Base-by-base conservation (phyloP, 1,140 invertebrate species). In the Thaumetopoea pityocampa region DNA sequence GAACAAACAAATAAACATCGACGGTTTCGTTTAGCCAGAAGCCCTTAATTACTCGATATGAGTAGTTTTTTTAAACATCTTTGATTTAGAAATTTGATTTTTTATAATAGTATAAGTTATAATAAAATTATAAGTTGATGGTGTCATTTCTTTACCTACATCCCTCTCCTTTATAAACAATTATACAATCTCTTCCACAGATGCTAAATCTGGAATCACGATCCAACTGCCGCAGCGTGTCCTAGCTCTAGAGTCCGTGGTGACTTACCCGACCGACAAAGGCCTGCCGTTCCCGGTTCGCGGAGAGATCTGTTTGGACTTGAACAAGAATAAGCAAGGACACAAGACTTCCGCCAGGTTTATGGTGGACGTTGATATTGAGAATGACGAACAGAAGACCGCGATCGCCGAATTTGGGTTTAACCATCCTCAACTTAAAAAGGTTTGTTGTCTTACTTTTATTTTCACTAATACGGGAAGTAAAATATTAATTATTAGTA, bases 261-360 rank as follows among this genome's bases (percentile, higher is more conserved):
- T 86, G 2, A 63, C 74, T 22, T 72, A 78, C 43, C 80, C 87
- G 0, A 67, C 67, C 0, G 49, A 67, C 34, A 77, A 79, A 5
- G 44, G 35, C 1, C 29, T 70, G 10, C 67, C 67, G 0, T 76
- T 85, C 67, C 76, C 80, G 3, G 41, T 85, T 30, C 51, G 56
- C 1, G 81, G 67, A 1, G 84, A 86, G 44, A 79, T 89, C 2
- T 74, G 80, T 7, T 76, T 93, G 24, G 92, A 90, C 68, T 67
- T 92, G 6, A 90, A 94, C 71, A 92, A 93, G 57, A 88, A 89
- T 41, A 87, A 90, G 23, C 91, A 92, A 0, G 85, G 89, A 12
- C 87, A 91, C 6, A 92, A 90, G 61, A 88, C 89, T 1, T 79
- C 80, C 4, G 47, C 89, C 0, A 66, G 72, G 6, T 76, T 86